These are phyloP conservation scores for Frankliniella intonsa DNA, from an alignment of 2,888 invertebrate species.

Conservation along the genomic window DNA sequence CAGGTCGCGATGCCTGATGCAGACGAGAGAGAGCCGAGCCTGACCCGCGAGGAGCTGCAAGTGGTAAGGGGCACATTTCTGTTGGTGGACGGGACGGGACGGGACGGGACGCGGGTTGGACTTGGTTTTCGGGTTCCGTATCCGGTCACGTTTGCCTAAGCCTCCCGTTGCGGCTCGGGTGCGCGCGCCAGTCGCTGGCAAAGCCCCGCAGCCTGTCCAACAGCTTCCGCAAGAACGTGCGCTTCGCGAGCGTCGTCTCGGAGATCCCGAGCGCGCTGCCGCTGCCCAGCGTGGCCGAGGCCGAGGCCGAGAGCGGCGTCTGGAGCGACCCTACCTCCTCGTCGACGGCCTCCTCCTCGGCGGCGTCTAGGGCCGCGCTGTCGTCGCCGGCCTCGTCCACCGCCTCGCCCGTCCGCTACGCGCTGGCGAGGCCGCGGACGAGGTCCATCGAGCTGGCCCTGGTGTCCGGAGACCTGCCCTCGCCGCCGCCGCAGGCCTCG, in stretches of 20 bases:
- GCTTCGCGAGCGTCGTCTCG: constrained; percentile 10
- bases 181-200: neutral
- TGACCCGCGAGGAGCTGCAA: constrained; percentile 18
- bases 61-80: neutral
- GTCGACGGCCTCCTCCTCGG: constrained; percentile 2
- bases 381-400: neutral
- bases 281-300: neutral
- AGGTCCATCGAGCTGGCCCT: constrained; percentile 9
- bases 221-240: constrained; percentile 15
- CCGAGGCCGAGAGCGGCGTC: neutral
- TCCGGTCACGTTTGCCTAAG: no score
- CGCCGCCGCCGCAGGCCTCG: neutral
- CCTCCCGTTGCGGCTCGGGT: neutral
- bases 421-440: neutral
- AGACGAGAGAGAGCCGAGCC: neutral
- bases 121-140: no score
- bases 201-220: neutral
- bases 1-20: neutral
- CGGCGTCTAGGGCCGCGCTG: neutral
- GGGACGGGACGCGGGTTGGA: no score
- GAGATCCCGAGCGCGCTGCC: neutral
- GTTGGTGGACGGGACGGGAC: neutral
- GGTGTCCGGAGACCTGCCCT: neutral
- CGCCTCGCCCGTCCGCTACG: neutral
- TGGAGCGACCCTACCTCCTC: neutral